Base-by-base conservation (phyloP, 2,797 vertebrate species). In the Enteromius unitaeniatus region DNA sequence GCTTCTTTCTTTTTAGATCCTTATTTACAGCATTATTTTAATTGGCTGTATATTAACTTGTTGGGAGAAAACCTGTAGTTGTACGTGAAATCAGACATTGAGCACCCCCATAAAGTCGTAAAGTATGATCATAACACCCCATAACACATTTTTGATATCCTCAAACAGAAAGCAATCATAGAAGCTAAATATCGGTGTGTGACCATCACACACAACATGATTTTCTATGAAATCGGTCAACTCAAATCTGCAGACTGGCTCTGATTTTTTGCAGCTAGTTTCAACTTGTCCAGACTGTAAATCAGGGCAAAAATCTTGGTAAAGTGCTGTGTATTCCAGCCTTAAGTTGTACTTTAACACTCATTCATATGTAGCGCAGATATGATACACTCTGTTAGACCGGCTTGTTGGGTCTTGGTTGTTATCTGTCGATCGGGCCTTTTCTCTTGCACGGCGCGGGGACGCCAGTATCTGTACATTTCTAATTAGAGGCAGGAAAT, bases 401-500 rank as follows among this genome's bases (percentile, higher is more conserved):
- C 37, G 69, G 80, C 58, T 84, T 90, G 89, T 90, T 90, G 88
- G 88, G 88, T 90, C 90, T 90, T 88, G 76, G 78, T 26, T 51
- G 84, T 88, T 91, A 92, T 92, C 91, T 87, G 81, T 60, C 69
- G 55, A 91, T 92, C 91, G 19, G 47, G 78, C 86, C 82, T 87
- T 84, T 91, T 88, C 84, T 89, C 77, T 86, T 85, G 88, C 81
- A 84, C 15, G 79, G 87, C 87, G 85, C 85, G 58, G 87, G 89
- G 91, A 91, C 88, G 88, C 84, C 87, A 84, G 84, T 94, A 92
- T 94, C 93, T 95, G 93, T 94, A 92, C 92, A 93, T 92, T 95
- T 95, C 93, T 94, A 94, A 95, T 96, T 95, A 95, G 92, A 93
- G 92, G 93, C 94, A 96, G 96, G 96, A 97, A 97, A 95, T 96